phyloP scores from a whole-genome alignment of 2,797 vertebrate genomes.

The Chloroceryle amazona region DNA sequence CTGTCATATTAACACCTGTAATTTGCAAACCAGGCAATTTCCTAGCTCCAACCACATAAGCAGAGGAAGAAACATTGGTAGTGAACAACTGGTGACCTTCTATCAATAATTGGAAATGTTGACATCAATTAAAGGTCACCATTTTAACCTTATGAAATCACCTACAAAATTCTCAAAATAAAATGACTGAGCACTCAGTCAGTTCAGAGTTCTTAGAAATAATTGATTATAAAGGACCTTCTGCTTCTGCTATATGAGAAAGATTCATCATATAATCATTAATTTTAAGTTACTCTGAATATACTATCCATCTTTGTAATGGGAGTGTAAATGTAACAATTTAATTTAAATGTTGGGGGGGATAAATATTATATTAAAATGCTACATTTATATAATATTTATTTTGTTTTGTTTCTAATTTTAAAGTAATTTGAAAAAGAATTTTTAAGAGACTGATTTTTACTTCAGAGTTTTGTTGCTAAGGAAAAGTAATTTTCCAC shows the following conservation, averaged over 20 bases:
- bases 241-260: background rate
- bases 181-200: background rate
- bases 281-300: background rate
- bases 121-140: background rate
- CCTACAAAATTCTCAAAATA: background rate
- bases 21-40: background rate
- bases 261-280: background rate
- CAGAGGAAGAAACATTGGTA: background rate
- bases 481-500: background rate
- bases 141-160: background rate
- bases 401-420: background rate
- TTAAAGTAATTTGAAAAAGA: background rate
- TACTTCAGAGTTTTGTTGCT: background rate
- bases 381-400: background rate
- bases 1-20: background rate
- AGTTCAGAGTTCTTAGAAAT: background rate
- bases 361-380: background rate
- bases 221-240: background rate
- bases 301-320: background rate
- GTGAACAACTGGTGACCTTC: background rate
- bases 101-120: background rate
- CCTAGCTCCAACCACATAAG: background rate
- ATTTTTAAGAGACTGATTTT: background rate
- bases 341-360: too few relatives aligned
- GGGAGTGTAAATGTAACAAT: background rate